These are phyloP conservation scores for Dasypolia templi DNA, from an alignment of 2,888 invertebrate species.

Conservation along the genomic window DNA sequence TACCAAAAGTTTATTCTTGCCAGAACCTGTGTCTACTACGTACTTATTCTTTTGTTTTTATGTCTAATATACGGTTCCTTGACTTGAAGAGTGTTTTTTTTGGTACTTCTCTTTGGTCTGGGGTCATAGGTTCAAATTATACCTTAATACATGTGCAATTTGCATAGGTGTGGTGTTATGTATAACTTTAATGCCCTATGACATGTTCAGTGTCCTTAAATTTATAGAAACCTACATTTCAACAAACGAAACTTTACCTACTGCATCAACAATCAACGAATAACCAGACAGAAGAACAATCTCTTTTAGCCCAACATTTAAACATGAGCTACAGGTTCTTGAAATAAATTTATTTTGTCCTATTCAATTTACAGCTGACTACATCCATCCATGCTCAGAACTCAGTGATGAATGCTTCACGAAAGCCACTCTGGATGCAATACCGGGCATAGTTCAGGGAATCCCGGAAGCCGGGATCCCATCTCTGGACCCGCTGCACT, in stretches of 20 bases:
- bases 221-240: background rate
- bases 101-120: background rate
- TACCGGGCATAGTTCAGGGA: conserved; percentile 86
- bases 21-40: too few relatives aligned
- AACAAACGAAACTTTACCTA: background rate
- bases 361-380: conserved; percentile 78
- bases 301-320: background rate
- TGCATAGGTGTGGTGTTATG: background rate
- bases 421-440: conserved; percentile 84
- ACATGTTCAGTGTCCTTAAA: background rate
- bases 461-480: conserved; percentile 86
- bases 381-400: conserved; percentile 86
- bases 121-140: background rate
- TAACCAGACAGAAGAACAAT: background rate
- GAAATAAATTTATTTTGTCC: background rate
- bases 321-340: background rate
- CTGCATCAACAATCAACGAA: background rate
- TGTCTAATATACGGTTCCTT: background rate
- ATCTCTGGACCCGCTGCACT: conserved; percentile 80
- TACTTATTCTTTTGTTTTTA: background rate
- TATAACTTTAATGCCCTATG: background rate
- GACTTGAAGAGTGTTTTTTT: background rate
- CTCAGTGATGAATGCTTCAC: conserved; percentile 87
- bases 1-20: background rate
- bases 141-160: background rate